Base-by-base conservation (phyloP, 2,797 vertebrate species). In the Diplodus sargus region DNA sequence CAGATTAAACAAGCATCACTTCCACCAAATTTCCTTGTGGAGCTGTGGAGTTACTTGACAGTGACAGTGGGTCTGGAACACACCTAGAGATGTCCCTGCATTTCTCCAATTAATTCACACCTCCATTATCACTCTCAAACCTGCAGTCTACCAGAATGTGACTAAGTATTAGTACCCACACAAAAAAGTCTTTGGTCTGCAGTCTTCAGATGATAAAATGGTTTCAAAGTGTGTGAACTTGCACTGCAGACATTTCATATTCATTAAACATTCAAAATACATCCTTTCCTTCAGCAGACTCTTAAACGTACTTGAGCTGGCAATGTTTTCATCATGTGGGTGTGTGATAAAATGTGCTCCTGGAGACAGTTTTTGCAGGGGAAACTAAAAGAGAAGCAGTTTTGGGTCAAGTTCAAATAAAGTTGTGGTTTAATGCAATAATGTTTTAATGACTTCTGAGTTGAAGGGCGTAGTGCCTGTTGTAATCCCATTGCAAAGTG, bases 61-160 rank as follows among this genome's bases (percentile, higher is more conserved):
- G 48, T 61, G 28, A 47, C 25, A 48, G 52, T 43, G 48, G 69
- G 63, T 49, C 63, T 60, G 45, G 63, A 72, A 88, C 77, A 54
- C 45, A 58, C 43, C 56, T 47, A 69, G 42, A 22, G 45, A 43
- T 17, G 63, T 8, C n/a, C 20, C 68, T 68, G 28, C 64, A 74
- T 48, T 20, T 20, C 39, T 20, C n/a, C 4, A 23, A 62, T 71
- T 54, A 70, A 71, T 57, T 51, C 20, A 52, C 59, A 65, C 18
- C 4, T 3, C 16, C 30, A 56, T 43, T 1, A 65, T 49, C 8
- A 30, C 61, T 47, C 39, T 61, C 11, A 42, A 23, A 54, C 62
- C 23, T 45, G 23, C 61, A 47, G 25, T 58, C 47, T n/a, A 4
- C 18, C 48, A 54, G 52, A 39, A 18, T n/a, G 14, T 47, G 53